Conservation (phyloP, 2,113 vertebrate genomes). For the Ceratotherium simum region DNA sequence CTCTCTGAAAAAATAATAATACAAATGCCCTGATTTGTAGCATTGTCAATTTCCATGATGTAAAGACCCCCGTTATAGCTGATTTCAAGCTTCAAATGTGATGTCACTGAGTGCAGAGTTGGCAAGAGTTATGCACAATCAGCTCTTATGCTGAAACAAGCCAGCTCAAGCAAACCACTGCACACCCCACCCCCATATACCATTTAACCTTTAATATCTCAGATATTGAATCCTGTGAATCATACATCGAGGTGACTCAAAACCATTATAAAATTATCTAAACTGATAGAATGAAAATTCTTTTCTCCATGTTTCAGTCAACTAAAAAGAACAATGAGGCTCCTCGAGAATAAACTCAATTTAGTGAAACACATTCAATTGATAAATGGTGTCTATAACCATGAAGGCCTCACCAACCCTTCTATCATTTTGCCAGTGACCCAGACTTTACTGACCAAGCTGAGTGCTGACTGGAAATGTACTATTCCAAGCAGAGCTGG, state of each 20-base stretch:
- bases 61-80: background rate
- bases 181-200: accelerated
- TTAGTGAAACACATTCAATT: background rate
- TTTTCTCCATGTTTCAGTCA: background rate
- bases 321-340: background rate
- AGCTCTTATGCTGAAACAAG: background rate
- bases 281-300: background rate
- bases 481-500: background rate
- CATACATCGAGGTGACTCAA: background rate
- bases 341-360: background rate
- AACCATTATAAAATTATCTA: background rate
- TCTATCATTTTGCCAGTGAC: background rate
- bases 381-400: background rate
- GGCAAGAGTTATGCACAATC: background rate
- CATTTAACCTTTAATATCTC: background rate
- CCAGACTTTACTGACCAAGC: background rate
- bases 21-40: background rate
- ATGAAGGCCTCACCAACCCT: background rate
- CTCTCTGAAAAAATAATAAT: background rate
- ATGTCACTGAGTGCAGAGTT: background rate
- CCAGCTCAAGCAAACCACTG: background rate
- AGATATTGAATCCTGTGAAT: background rate
- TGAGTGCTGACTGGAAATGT: background rate
- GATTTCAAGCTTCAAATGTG: background rate
- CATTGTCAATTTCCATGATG: background rate